phyloP scores from a whole-genome alignment of 2,888 invertebrate genomes.

The Orthonychiurus folsomi region DNA sequence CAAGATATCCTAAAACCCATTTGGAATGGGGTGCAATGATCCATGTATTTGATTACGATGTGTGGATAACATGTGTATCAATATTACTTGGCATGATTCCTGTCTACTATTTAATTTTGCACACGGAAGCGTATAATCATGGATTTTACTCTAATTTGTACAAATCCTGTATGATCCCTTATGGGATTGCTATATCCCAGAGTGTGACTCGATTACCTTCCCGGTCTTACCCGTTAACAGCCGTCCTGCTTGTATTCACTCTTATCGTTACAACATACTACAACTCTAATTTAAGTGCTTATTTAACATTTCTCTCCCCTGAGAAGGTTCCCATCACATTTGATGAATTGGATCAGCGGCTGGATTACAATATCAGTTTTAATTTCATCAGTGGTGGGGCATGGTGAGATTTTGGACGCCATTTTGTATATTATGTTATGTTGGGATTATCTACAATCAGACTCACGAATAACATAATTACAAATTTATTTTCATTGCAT shows the following conservation, averaged over 20 bases:
- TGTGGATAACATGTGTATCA: background rate
- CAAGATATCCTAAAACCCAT: constrained; percentile 12
- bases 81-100: background rate
- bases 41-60: constrained; percentile 15
- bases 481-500: too few relatives aligned
- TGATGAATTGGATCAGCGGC: constrained; percentile 14
- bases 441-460: too few relatives aligned
- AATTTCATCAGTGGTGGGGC: constrained; percentile 26
- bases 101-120: background rate
- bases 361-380: constrained; percentile 27
- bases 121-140: background rate
- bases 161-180: background rate
- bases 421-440: too few relatives aligned
- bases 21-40: constrained; percentile 26
- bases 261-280: constrained; percentile 23
- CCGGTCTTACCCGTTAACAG: constrained; percentile 18
- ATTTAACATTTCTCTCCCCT: constrained; percentile 17
- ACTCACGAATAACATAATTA: background rate
- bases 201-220: constrained; percentile 16
- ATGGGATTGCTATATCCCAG: background rate
- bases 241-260: constrained; percentile 24
- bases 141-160: background rate
- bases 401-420: too few relatives aligned
- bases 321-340: constrained; percentile 21
- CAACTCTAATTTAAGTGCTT: constrained; percentile 27